phyloP scores from a whole-genome alignment of 2,113 vertebrate species.

The Noturus placidus region DNA sequence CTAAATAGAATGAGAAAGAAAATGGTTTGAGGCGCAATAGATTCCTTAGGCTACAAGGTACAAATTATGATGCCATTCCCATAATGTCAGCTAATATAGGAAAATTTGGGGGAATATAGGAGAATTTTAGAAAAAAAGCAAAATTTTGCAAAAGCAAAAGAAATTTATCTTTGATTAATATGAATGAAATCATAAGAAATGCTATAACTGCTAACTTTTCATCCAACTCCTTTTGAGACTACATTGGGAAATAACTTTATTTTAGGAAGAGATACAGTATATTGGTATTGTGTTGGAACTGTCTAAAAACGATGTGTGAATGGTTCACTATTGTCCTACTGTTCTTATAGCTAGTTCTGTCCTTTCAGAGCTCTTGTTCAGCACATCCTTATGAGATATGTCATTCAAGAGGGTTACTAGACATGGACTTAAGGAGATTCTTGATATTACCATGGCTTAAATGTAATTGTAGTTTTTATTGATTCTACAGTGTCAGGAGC shows the following conservation, averaged over 20 bases:
- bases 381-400: background rate
- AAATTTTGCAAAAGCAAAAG: background rate
- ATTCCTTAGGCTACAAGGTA: background rate
- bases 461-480: conserved; percentile 16
- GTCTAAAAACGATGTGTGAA: background rate
- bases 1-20: background rate
- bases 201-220: background rate
- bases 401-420: background rate
- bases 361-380: background rate
- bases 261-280: background rate
- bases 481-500: conserved; percentile 7
- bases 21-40: background rate
- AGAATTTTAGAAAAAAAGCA: too few relatives aligned
- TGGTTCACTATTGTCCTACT: background rate
- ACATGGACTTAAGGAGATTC: background rate
- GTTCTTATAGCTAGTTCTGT: background rate
- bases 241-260: background rate
- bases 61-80: background rate
- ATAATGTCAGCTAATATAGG: background rate
- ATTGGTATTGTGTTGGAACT: background rate
- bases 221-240: background rate
- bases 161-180: background rate
- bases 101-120: too few relatives aligned
- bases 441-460: background rate
- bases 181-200: background rate